These are phyloP conservation scores for Heterochromis multidens DNA, from an alignment of 2,113 vertebrate genomes.

Conservation along the genomic window DNA sequence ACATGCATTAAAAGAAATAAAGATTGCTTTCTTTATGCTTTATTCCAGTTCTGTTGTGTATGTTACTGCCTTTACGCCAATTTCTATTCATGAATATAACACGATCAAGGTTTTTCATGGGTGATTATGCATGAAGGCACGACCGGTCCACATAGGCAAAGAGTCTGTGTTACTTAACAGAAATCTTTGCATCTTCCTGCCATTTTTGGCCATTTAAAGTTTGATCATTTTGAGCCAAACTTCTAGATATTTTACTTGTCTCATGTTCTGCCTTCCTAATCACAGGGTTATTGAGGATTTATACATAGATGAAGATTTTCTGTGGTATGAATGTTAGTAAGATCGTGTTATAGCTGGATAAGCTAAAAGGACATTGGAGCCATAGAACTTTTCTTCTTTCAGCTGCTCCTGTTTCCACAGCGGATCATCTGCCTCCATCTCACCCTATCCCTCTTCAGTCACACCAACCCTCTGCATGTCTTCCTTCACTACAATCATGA, in stretches of 20 bases:
- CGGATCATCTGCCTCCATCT: not conserved
- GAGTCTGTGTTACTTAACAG: no score
- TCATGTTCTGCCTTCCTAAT: not conserved
- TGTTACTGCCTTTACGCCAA: not conserved
- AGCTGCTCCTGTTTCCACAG: not conserved
- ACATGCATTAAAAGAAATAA: not conserved
- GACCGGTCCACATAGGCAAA: no score
- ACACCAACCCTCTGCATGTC: not conserved
- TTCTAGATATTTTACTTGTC: not conserved
- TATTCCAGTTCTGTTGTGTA: not conserved
- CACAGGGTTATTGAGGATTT: not conserved
- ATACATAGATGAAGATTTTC: not conserved
- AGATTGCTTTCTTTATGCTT: not conserved
- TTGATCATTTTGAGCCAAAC: not conserved
- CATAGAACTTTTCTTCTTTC: not conserved
- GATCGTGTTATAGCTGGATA: not conserved
- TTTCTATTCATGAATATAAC: not conserved
- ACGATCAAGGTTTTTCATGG: not conserved
- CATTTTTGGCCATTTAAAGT: no score
- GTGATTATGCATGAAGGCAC: no score
- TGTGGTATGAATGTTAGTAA: not conserved
- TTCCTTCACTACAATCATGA: not conserved
- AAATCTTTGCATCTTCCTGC: no score
- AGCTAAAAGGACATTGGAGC: not conserved
- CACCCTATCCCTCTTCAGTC: not conserved